These are phyloP conservation scores for Salarias fasciatus DNA, from an alignment of 2,797 vertebrate species.

Conservation along the genomic window DNA sequence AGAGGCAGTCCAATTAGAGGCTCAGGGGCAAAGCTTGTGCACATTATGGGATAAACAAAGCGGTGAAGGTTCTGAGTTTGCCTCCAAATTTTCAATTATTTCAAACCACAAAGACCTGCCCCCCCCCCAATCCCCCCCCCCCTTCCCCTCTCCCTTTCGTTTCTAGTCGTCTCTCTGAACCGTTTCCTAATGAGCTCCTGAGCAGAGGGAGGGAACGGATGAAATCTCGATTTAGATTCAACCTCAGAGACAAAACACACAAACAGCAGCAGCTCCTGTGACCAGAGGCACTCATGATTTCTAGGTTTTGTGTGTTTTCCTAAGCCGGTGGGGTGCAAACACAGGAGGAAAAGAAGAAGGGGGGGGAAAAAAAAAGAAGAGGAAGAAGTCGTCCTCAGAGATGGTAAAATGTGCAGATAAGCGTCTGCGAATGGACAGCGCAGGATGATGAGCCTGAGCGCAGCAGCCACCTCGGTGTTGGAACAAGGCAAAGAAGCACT, in stretches of 20 bases:
- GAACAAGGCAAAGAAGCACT: not conserved
- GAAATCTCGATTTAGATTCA: constrained; percentile 50
- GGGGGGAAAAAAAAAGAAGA: not conserved
- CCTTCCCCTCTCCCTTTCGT: no score
- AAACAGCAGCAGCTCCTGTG: constrained; percentile 36
- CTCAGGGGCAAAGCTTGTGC: constrained; percentile 24
- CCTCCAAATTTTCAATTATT: constrained; percentile 52
- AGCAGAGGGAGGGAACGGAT: constrained; percentile 48
- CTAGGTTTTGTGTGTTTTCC: constrained; percentile 28
- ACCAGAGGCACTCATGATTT: constrained; percentile 27
- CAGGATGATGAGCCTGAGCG: constrained; percentile 3
- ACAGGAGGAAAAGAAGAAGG: no score
- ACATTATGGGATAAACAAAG: constrained; percentile 56
- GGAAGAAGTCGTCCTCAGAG: constrained; percentile 1
- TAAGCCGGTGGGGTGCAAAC: constrained; percentile 9
- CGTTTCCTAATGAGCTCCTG: constrained; percentile 63
- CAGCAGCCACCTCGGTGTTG: not conserved
- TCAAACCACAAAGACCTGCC: constrained; percentile 47
- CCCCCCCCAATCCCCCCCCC: constrained; percentile 1
- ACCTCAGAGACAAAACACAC: constrained; percentile 52
- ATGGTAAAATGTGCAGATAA: constrained; percentile 11
- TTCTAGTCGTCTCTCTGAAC: constrained; percentile 44
- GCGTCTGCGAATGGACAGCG: constrained; percentile 3
- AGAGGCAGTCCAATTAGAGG: constrained; percentile 46
- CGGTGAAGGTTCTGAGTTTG: constrained; percentile 25